Conservation (phyloP, 1,140 invertebrate species). For the Orius insidiosus region DNA sequence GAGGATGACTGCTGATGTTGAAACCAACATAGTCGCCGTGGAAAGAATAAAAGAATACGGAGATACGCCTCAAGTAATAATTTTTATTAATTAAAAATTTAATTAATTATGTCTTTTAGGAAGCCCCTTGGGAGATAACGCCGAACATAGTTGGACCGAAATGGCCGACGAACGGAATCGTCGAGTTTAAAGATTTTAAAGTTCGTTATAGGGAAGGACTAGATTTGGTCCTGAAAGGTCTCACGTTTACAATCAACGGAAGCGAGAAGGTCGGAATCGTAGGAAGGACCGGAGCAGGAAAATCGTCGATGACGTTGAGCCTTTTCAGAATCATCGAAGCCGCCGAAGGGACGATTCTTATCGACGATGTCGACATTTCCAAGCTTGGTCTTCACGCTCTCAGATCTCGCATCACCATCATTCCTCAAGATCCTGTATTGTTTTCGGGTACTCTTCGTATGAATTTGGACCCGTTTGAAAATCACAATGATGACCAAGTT, state of each 20-base stretch:
- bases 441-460: constrained; percentile 67
- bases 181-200: constrained; percentile 59
- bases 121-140: constrained; percentile 52
- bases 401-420: constrained; percentile 74
- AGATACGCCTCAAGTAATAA: constrained; percentile 47
- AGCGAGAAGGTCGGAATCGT: constrained; percentile 72
- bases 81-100: constrained; percentile 4
- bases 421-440: constrained; percentile 78
- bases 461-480: constrained; percentile 73
- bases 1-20: constrained; percentile 89
- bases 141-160: constrained; percentile 33
- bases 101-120: constrained; percentile 29
- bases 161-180: constrained; percentile 61
- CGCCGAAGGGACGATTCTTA: constrained; percentile 59
- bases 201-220: constrained; percentile 63
- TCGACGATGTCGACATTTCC: constrained; percentile 78
- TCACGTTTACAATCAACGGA: constrained; percentile 49
- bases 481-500: constrained; percentile 54
- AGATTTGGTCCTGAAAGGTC: constrained; percentile 57
- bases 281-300: constrained; percentile 68
- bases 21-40: constrained; percentile 47
- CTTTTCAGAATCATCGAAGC: constrained; percentile 82
- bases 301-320: constrained; percentile 64
- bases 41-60: constrained; percentile 97
- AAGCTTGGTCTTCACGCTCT: constrained; percentile 73